phyloP scores from a whole-genome alignment of 92 coral and sea anemone species.

The Paramuricea clavata region DNA sequence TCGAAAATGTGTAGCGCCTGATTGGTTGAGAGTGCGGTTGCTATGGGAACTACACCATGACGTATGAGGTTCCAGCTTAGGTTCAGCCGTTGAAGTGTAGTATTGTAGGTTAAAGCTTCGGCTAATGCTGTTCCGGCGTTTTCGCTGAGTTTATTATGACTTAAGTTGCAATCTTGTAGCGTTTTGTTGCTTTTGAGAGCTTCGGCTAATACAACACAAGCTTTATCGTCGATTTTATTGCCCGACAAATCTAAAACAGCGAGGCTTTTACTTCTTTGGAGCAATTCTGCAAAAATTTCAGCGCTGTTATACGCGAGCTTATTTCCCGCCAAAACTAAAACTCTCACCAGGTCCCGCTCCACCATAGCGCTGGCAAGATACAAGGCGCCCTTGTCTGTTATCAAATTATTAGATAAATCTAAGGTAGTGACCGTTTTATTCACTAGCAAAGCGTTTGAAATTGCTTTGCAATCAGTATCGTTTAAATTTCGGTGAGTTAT shows the following conservation, averaged over 20 bases:
- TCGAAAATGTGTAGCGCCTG: constrained; percentile 75
- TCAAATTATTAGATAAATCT: constrained; percentile 74
- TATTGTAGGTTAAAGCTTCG: constrained; percentile 84
- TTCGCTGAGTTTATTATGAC: constrained; percentile 81
- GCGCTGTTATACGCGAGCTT: constrained; percentile 13
- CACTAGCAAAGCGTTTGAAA: constrained; percentile 71
- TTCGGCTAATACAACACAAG: constrained; percentile 76
- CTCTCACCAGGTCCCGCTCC: not conserved
- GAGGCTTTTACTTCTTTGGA: constrained; percentile 64
- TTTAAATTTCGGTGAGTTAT: constrained; percentile 81
- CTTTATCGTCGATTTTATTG: constrained; percentile 87
- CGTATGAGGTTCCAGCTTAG: constrained; percentile 95
- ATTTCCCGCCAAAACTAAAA: constrained; percentile 17
- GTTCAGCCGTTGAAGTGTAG: constrained; percentile 76
- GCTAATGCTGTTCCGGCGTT: constrained; percentile 54
- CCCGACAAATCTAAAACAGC: constrained; percentile 82
- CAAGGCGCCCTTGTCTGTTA: constrained; percentile 67
- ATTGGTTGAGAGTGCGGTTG: constrained; percentile 87
- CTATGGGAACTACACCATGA: constrained; percentile 86
- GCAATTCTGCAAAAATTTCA: not conserved
- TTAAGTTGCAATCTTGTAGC: constrained; percentile 68
- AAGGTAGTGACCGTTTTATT: constrained; percentile 75
- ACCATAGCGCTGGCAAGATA: constrained; percentile 19
- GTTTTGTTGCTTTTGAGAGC: constrained; percentile 77
- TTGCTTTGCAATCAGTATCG: constrained; percentile 79